Evolutionary conservation across 2,797 vertebrate species (phyloP).

Genomic region (Oophaga sylvatica): DNA sequence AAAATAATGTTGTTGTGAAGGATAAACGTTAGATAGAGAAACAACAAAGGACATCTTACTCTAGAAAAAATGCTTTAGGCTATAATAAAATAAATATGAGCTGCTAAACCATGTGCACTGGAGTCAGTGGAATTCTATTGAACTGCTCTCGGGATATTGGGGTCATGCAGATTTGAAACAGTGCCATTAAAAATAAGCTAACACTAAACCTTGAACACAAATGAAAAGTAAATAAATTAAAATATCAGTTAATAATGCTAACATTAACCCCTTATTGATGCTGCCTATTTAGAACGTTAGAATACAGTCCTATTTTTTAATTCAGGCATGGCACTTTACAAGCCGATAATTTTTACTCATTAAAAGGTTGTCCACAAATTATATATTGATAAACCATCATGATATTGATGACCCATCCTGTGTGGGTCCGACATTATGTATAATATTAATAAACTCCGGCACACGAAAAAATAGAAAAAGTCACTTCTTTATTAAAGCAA

Average conservation of each 20-base stretch:
- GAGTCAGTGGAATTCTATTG: conserved; percentile 42
- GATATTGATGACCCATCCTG: too few relatives aligned
- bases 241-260: neutral
- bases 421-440: too few relatives aligned
- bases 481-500: too few relatives aligned
- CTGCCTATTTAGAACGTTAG: too few relatives aligned
- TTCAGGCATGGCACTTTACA: too few relatives aligned
- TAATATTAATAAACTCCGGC: too few relatives aligned
- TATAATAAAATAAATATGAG: conserved; percentile 41
- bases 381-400: too few relatives aligned
- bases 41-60: conserved; percentile 44
- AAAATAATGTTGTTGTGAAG: conserved; percentile 47
- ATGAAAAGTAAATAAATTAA: neutral
- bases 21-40: conserved; percentile 38
- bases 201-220: neutral
- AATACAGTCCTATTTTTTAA: too few relatives aligned
- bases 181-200: conserved; percentile 9
- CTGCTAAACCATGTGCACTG: conserved; percentile 21
- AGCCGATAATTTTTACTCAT: too few relatives aligned
- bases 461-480: too few relatives aligned
- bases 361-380: too few relatives aligned
- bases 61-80: conserved; percentile 35
- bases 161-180: conserved; percentile 4
- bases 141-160: conserved; percentile 18
- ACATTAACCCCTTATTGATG: neutral